Evolutionary conservation across 2,113 vertebrate genomes (phyloP).

Genomic region (Theropithecus gelada): DNA sequence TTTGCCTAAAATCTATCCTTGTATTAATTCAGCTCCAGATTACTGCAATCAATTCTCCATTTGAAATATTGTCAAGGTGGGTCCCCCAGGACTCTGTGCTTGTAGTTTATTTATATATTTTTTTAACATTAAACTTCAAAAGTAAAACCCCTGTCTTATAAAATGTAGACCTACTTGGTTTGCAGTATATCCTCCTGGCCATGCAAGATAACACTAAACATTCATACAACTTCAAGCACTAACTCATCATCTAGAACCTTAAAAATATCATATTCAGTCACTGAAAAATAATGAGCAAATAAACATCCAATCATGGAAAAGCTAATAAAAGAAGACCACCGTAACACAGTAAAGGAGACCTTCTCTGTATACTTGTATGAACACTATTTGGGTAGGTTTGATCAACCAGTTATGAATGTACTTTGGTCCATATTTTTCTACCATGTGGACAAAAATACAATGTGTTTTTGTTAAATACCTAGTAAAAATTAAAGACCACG

Average conservation of each 20-base stretch:
- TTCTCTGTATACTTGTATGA: not conserved
- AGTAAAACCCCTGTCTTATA: not conserved
- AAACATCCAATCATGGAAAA: not conserved
- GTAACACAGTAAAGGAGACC: not conserved
- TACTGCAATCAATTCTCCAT: not conserved
- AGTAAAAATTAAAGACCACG: slow-evolving; percentile 11
- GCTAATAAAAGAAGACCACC: not conserved
- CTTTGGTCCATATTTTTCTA: not conserved
- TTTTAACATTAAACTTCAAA: not conserved
- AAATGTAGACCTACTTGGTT: not conserved
- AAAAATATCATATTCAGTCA: not conserved
- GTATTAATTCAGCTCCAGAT: not conserved
- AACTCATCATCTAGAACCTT: not conserved
- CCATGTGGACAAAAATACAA: not conserved
- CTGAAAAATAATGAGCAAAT: not conserved
- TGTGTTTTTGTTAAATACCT: not conserved
- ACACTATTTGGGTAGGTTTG: not conserved
- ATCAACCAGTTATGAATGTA: not conserved
- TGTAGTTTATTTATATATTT: not conserved
- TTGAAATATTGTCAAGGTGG: not conserved
- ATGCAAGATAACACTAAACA: not conserved
- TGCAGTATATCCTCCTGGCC: not conserved
- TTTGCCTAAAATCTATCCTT: not conserved
- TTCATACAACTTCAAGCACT: not conserved
- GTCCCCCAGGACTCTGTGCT: not conserved